Base-by-base conservation (phyloP, 2,113 vertebrate species). In the Rostratula benghalensis region DNA sequence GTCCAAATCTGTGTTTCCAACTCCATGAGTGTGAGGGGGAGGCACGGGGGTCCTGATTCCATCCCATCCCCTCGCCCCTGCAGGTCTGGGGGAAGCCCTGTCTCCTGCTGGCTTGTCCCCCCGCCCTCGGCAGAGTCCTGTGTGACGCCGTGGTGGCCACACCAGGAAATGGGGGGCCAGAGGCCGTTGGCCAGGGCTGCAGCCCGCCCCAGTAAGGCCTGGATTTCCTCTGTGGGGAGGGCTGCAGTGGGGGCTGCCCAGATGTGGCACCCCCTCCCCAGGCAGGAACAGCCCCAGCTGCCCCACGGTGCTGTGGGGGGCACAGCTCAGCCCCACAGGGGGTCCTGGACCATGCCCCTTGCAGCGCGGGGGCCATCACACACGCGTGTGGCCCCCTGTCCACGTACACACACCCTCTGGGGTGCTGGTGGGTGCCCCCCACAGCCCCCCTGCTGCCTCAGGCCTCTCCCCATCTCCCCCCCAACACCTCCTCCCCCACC, bases 81-180 rank as follows among this genome's bases (percentile, higher is more conserved):
- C 0, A 6, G 37, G 30, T 24, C 31, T 37, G 60, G 24, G 41
- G 74, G 73, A 94, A 84, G 60, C 24, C 1, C 0, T 23, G 17
- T 45, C 39, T 43, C 45, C 27, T n/a, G 45, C 37, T 0, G 3
- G 51, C 65, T 67, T 9, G 48, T 9, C 27, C 8, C 15, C 45
- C 35, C 46, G 13, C 31, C 46, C 46, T 21, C 21, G 10, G 68
- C 37, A 18, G 30, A 92, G 54, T 25, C 41, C 4, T 0, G n/a
- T 46, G 16, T 35, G 61, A 85, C 0, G 7, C 63, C 45, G 59
- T 33, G 63, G 59, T n/a, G 93, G 65, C 65, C 59, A 18, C 18
- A 27, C 20, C 90, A 97, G 96, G 96, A 97, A 96, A 93, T 57
- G 33, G 84, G 5, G 0, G 93, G 86, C 70, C 92, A 89, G 88